Evolutionary conservation across 2,888 invertebrate genomes (phyloP).

Genomic region (Maniola hyperantus): DNA sequence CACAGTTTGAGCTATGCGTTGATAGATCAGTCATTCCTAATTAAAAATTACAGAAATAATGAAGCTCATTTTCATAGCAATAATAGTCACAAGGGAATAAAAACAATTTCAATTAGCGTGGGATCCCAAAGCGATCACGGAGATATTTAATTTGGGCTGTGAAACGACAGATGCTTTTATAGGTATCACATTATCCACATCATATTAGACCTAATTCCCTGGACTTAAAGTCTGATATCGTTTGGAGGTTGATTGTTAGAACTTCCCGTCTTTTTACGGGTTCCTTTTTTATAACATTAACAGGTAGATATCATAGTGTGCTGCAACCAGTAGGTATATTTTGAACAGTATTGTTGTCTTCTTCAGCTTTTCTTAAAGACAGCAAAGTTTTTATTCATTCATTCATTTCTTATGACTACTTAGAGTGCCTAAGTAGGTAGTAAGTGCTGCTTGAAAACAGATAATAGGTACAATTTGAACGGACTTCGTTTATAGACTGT

Average conservation of each 20-base stretch:
- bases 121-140: conserved; percentile 31
- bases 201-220: neutral
- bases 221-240: conserved; percentile 22
- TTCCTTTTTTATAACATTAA: conserved; percentile 41
- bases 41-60: conserved; percentile 21
- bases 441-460: too few relatives aligned
- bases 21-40: too few relatives aligned
- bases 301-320: conserved; percentile 43
- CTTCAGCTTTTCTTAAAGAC: neutral
- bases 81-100: conserved; percentile 31
- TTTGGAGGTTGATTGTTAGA: neutral
- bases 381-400: neutral
- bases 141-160: conserved; percentile 37
- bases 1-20: too few relatives aligned
- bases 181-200: neutral
- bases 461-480: too few relatives aligned
- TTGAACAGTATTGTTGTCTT: conserved; percentile 32
- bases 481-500: too few relatives aligned
- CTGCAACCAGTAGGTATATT: conserved; percentile 39
- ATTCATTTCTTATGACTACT: neutral
- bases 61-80: conserved; percentile 13
- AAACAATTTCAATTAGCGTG: conserved; percentile 41
- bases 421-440: too few relatives aligned
- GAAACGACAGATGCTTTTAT: conserved; percentile 35
- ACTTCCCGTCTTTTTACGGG: conserved; percentile 33